These are phyloP conservation scores for Pseudomugil gertrudae DNA, from an alignment of 2,797 vertebrate species.

Conservation along the genomic window DNA sequence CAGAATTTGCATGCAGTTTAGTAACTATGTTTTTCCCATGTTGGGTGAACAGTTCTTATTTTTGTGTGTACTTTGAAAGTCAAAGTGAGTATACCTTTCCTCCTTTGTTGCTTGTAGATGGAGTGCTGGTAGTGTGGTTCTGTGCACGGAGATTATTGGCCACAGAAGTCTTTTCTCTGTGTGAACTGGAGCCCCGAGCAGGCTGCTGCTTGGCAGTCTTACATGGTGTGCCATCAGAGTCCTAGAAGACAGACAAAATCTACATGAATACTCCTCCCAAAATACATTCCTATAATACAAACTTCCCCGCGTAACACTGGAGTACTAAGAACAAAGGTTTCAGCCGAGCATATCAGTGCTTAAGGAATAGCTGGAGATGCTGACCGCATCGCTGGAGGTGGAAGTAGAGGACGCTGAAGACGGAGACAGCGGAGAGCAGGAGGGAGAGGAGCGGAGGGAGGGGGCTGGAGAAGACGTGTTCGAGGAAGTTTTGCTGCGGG, in stretches of 20 bases:
- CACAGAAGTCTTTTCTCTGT: conserved; percentile 85
- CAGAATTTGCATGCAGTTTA: not conserved
- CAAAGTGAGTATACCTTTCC: conserved; percentile 85
- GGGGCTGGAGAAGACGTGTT: conserved; percentile 93
- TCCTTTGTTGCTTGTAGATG: conserved; percentile 88
- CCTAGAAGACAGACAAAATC: conserved; percentile 72
- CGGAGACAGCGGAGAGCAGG: conserved; percentile 90
- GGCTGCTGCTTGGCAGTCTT: conserved; percentile 94
- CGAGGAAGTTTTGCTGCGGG: conserved; percentile 92
- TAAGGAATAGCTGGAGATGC: conserved; percentile 55
- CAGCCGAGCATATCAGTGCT: not conserved
- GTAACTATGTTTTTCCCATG: not conserved
- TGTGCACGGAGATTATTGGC: conserved; percentile 83
- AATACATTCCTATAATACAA: not conserved
- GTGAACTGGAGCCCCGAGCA: conserved; percentile 81
- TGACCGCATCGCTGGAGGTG: conserved; percentile 95
- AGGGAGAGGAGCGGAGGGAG: conserved; percentile 90
- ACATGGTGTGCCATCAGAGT: conserved; percentile 95
- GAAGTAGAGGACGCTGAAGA: conserved; percentile 89
- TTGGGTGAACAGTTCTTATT: not conserved
- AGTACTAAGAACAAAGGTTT: not conserved
- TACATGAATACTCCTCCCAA: not conserved
- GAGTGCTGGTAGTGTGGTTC: conserved; percentile 84
- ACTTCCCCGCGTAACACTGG: not conserved
- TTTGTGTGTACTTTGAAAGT: not conserved